These are phyloP conservation scores for Apoda limacodes DNA, from an alignment of 2,888 invertebrate species.

Conservation along the genomic window DNA sequence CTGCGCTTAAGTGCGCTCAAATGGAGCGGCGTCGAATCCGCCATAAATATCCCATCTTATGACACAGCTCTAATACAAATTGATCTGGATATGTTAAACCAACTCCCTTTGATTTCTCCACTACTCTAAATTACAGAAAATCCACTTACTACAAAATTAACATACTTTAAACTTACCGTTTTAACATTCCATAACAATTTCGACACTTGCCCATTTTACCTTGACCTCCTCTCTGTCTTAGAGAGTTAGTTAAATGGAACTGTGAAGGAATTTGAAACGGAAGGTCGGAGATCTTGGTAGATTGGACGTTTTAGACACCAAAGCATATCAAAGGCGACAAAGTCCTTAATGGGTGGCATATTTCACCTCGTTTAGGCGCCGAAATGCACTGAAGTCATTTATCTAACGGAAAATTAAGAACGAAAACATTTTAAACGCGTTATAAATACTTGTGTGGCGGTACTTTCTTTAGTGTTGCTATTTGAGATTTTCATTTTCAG, in stretches of 20 bases:
- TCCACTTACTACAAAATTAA: slow-evolving; percentile 40
- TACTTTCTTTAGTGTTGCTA: slow-evolving; percentile 46
- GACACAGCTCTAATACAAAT: too few relatives aligned
- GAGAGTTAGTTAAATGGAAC: too few relatives aligned
- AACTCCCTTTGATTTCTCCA: slow-evolving; percentile 34
- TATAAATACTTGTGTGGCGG: slow-evolving; percentile 44
- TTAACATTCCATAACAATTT: slow-evolving; percentile 33
- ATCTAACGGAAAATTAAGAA: slow-evolving; percentile 61
- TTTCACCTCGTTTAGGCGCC: slow-evolving; percentile 52
- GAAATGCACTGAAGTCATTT: slow-evolving; percentile 45
- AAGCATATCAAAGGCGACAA: slow-evolving; percentile 33
- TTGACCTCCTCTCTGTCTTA: slow-evolving; percentile 25
- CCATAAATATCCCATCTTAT: too few relatives aligned
- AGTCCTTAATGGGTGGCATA: slow-evolving; percentile 44
- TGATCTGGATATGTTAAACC: slow-evolving; percentile 10
- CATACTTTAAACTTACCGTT: slow-evolving; percentile 34
- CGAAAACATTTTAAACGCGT: slow-evolving; percentile 58
- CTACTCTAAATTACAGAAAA: slow-evolving; percentile 45
- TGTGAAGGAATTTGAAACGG: slow-evolving; percentile 9
- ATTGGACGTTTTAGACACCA: slow-evolving; percentile 35
- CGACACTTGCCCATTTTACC: slow-evolving; percentile 21
- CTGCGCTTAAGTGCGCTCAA: too few relatives aligned
- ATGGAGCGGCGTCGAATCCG: too few relatives aligned
- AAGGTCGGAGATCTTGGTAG: slow-evolving; percentile 20
- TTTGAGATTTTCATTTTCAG: slow-evolving; percentile 13